Percentiles rank a stretch among this genome's conserved stretches.
Conservation (phyloP, 2,888 invertebrate species). For the Entomobrya proxima region DNA sequence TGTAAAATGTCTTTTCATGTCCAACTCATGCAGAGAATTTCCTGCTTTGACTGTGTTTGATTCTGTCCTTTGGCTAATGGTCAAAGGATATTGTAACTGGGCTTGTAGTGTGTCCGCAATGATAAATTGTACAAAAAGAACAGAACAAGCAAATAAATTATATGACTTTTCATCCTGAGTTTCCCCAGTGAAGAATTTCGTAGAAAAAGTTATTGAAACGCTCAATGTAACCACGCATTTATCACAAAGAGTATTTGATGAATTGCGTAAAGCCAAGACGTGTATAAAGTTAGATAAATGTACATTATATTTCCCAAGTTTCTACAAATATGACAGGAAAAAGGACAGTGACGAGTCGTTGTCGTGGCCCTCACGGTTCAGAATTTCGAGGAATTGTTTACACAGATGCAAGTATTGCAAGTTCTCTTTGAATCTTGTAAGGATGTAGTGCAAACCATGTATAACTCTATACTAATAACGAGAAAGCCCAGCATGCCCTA, state of each 20-base stretch:
- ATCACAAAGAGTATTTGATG: background rate
- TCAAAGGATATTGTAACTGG: slow-evolving; percentile 23
- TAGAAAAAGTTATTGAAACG: background rate
- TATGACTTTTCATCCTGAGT: background rate
- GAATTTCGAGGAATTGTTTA: too few species aligned
- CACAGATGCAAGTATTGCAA: too few species aligned
- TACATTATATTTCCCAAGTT: too few species aligned
- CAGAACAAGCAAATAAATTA: background rate
- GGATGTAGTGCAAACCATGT: too few species aligned
- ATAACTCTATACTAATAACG: too few species aligned
- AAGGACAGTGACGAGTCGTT: too few species aligned
- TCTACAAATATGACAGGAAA: too few species aligned
- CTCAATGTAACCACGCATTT: background rate
- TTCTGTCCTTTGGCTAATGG: slow-evolving; percentile 12
- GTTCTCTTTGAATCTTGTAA: too few species aligned
- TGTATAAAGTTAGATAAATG: too few species aligned
- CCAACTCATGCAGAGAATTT: background rate
- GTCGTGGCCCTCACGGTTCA: too few species aligned
- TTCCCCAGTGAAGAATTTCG: background rate
- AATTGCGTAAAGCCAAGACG: too few species aligned
- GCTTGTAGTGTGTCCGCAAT: background rate
- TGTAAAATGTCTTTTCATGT: background rate
- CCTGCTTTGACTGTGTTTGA: background rate
- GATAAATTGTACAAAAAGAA: background rate
- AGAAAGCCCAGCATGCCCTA: too few species aligned